phyloP scores from a whole-genome alignment of 1,140 invertebrate species.

The Campoletis sonorensis region DNA sequence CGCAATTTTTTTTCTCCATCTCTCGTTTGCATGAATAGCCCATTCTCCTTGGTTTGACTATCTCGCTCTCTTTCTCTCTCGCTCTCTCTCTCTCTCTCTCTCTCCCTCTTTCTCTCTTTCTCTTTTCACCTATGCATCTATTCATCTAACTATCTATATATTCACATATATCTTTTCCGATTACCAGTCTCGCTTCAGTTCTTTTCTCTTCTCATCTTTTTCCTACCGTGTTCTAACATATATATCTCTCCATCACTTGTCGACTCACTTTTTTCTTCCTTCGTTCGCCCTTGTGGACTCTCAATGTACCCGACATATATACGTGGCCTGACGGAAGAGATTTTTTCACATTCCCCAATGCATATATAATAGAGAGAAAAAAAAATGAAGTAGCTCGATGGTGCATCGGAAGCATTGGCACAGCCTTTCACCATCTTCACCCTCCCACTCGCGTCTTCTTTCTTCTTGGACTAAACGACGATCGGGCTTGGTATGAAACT shows the following conservation, averaged over 20 bases:
- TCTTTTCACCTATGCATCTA: slow-evolving; percentile 10
- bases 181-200: slow-evolving; percentile 59
- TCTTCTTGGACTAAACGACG: too few species aligned
- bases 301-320: too few species aligned
- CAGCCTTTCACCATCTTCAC: too few species aligned
- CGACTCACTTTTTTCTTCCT: too few species aligned
- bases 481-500: too few species aligned
- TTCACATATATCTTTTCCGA: slow-evolving; percentile 67
- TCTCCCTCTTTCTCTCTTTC: slow-evolving; percentile 24
- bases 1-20: slow-evolving; percentile 45
- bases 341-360: neutral
- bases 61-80: slow-evolving; percentile 42
- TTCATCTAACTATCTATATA: slow-evolving; percentile 3
- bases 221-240: slow-evolving; percentile 48
- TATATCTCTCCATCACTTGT: neutral
- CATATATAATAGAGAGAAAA: slow-evolving; percentile 10
- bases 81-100: slow-evolving; percentile 28
- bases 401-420: too few species aligned
- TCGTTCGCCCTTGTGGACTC: too few species aligned
- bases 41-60: slow-evolving; percentile 74
- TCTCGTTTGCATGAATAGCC: slow-evolving; percentile 66
- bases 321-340: too few species aligned
- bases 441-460: too few species aligned
- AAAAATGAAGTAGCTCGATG: neutral
- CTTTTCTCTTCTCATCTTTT: slow-evolving; percentile 52